Base-by-base conservation (phyloP, 2,888 invertebrate species). In the Thysanoteuthis rhombus region DNA sequence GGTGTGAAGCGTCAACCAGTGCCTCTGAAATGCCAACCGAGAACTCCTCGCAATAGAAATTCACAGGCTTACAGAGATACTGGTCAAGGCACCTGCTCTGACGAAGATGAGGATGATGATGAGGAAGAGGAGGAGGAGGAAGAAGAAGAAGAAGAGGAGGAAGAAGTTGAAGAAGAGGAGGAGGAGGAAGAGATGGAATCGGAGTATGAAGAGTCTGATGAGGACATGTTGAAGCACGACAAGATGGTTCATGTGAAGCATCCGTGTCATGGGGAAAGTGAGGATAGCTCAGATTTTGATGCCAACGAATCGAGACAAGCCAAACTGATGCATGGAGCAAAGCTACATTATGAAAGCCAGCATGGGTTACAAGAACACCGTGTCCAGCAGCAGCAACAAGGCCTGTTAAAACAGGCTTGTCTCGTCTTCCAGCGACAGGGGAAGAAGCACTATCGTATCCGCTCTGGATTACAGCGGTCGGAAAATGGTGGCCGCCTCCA, bases 271-370 rank as follows among this genome's bases (percentile, higher is more conserved):
- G 94, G 94, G 28, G 95, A 95, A 93, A 96, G 95, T 94, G 96
- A 96, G 42, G 96, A 95, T 90, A 95, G 95, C 93, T 96, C 96
- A 1, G 96, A 96, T n/a, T 95, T 95, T 93, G 96, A 96, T 90
- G 96, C 95, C n/a, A 95, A 95, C 38, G 89, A 94, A 4, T 94
- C 94, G 52, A 95, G 95, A 92, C 94, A 94, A 52, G 93, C 94
- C 5, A 93, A 94, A 42, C 58, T 95, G 89, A 58, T 94, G 38
- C 94, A 93, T 28, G 94, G 94, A 42, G 94, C 94, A 40, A 95
- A 95, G 93, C 94, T 94, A 90, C 94, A 94, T 90, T 94, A 94
- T 94, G 94, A 94, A 75, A 94, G 95, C 32, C 94, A 94, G 90
- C 94, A 95, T 90, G 94, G 94, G 58, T 92, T 95, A 47, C 93